Evolutionary conservation across 1,140 invertebrate genomes (phyloP).

Genomic region (Nephila pilipes): DNA sequence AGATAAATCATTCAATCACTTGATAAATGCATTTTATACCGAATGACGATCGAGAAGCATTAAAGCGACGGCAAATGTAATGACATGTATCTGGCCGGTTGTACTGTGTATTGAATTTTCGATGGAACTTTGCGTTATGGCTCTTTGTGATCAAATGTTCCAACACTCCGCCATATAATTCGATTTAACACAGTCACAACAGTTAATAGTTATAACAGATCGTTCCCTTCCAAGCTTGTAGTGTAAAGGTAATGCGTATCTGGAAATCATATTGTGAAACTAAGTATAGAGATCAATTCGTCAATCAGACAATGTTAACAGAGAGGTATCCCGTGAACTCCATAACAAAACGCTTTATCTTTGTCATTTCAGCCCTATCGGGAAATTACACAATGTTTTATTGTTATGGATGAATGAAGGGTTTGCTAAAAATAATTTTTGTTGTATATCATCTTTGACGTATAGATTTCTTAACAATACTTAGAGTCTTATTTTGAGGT

Average conservation of each 20-base stretch:
- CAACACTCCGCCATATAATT: neutral
- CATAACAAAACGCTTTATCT: too few relatives aligned
- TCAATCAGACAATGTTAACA: neutral
- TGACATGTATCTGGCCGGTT: neutral
- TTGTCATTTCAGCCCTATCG: too few relatives aligned
- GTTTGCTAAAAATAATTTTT: too few relatives aligned
- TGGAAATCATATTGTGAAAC: neutral
- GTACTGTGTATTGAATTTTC: neutral
- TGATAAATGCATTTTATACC: too few relatives aligned
- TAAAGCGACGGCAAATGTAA: neutral
- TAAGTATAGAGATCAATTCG: neutral
- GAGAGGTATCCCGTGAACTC: too few relatives aligned
- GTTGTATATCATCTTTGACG: too few relatives aligned
- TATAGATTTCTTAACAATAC: too few relatives aligned
- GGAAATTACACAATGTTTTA: too few relatives aligned
- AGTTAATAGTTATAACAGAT: constrained; percentile 2
- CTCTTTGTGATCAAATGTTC: neutral
- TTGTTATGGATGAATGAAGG: too few relatives aligned
- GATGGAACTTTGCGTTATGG: neutral
- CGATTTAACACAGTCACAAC: neutral
- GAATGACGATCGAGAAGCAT: neutral
- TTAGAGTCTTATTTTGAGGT: too few relatives aligned
- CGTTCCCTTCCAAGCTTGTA: constrained; percentile 8
- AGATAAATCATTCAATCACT: too few relatives aligned
- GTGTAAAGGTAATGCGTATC: neutral